A percentile compares a stretch with the other conserved stretches of the same genome.
These are phyloP conservation scores for Paralinhomoeus sp. DNA, from an alignment of 2,888 invertebrate genomes.

Conservation along the genomic window DNA sequence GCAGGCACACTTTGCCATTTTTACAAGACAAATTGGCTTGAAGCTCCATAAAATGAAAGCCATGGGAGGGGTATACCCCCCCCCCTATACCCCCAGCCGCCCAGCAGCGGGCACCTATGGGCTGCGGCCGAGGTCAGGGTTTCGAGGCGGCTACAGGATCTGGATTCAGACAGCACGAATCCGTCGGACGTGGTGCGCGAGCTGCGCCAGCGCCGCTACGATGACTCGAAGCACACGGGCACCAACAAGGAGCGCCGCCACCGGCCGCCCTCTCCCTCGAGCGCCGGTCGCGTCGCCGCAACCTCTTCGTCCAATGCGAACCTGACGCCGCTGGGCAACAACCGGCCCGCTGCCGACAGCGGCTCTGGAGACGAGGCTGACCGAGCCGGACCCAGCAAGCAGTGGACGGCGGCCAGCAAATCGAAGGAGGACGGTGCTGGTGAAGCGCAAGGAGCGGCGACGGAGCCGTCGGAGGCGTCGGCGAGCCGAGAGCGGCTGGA, in stretches of 20 bases:
- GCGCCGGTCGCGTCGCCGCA: not conserved
- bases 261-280: not conserved
- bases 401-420: no score
- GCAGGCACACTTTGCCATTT: no score
- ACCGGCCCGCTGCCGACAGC: not conserved
- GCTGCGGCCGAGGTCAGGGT: not conserved
- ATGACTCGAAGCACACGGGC: not conserved
- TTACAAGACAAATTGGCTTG: no score
- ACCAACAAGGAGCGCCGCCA: not conserved
- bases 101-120: not conserved
- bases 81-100: not conserved
- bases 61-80: no score
- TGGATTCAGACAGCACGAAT: slow-evolving; percentile 3
- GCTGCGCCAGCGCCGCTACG: not conserved
- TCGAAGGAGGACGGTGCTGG: no score
- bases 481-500: no score
- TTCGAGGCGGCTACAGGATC: not conserved
- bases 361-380: not conserved
- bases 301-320: not conserved
- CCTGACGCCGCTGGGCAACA: not conserved
- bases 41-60: no score
- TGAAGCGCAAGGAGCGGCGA: no score
- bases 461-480: no score
- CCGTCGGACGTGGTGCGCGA: slow-evolving; percentile 5
- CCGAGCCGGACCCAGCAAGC: not conserved